Base-by-base conservation (phyloP, 2,888 invertebrate genomes). In the Cephalotes varians region DNA sequence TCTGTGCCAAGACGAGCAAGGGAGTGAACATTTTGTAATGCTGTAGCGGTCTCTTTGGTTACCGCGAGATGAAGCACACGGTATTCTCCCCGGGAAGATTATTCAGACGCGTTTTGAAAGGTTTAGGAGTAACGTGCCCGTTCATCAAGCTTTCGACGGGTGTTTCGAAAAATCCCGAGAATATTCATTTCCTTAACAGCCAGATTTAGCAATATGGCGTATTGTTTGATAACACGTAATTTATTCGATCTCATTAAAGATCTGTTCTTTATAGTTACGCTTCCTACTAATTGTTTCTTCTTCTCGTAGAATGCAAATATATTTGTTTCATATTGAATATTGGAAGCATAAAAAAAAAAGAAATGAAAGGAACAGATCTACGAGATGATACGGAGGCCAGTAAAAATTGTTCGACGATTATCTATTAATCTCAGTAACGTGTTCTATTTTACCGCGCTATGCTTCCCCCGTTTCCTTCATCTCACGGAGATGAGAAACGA, bases 1-100 rank as follows among this genome's bases (percentile, higher is more conserved):
- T 86, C 85, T 91, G 91, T 91, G 91, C 91, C 91, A 91, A 91
- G 87, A 87, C 62, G 76, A 87, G 73, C 69, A 62, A 58, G 65
- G 62, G 62, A 58, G 82, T 77, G 82, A 84, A 76, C 85, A 47
- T 91, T 91, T 91, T 91, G 47, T 90, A 89, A 89, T 83, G 87
- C 84, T 31, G 12, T 84, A 87, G 83, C 84, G 87, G 84, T 86
- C 25, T 83, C 65, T 81, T 85, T 81, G 64, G 62, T 86, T 79
- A 85, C 77, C 83, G 71, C 72, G 82, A 87, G 64, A 56, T 60
- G 65, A 80, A 73, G 65, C 76, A 85, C 73, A 80, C 82, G 80
- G 65, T 25, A 31, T 77, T 85, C 51, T 82, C n/a, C 15, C 2
- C 10, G 9, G 28, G 44, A 79, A 44, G 40, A n/a, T 56, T 44